Evolutionary conservation across 2,113 vertebrate genomes (phyloP).

Genomic region (Indicator maculatus): DNA sequence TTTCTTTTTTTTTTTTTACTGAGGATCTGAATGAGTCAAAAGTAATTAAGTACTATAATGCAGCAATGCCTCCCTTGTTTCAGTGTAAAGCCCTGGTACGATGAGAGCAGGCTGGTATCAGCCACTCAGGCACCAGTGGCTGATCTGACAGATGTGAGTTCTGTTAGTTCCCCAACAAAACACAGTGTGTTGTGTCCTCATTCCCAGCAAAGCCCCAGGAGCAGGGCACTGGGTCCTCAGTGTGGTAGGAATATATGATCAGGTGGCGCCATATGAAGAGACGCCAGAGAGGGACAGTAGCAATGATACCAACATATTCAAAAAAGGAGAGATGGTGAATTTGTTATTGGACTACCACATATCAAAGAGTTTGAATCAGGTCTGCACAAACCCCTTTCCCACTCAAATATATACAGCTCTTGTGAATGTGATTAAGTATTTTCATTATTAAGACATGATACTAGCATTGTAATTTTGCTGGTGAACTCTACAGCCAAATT

Average conservation of each 20-base stretch:
- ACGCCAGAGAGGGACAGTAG: not conserved
- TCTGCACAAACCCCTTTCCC: not conserved
- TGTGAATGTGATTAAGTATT: not conserved
- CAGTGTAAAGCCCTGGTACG: not conserved
- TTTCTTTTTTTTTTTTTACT: not conserved
- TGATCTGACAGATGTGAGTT: not conserved
- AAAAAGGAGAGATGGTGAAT: not conserved
- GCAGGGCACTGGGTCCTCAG: not conserved
- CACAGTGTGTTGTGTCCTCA: not conserved
- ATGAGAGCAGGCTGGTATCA: not conserved
- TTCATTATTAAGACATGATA: not conserved
- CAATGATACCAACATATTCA: accelerated
- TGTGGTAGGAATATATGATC: accelerated
- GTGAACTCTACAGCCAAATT: not conserved
- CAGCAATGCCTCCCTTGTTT: not conserved
- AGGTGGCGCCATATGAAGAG: not conserved
- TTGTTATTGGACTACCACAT: not conserved
- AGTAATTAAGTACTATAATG: not conserved
- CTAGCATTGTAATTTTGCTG: not conserved
- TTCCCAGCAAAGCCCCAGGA: not conserved
- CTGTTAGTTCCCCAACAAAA: not conserved
- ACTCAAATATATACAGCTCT: not conserved
- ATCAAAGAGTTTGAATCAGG: not conserved
- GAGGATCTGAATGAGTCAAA: not conserved
- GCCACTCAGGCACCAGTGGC: not conserved